phyloP scores from a whole-genome alignment of 2,797 vertebrate species.

The Tangara arthus region DNA sequence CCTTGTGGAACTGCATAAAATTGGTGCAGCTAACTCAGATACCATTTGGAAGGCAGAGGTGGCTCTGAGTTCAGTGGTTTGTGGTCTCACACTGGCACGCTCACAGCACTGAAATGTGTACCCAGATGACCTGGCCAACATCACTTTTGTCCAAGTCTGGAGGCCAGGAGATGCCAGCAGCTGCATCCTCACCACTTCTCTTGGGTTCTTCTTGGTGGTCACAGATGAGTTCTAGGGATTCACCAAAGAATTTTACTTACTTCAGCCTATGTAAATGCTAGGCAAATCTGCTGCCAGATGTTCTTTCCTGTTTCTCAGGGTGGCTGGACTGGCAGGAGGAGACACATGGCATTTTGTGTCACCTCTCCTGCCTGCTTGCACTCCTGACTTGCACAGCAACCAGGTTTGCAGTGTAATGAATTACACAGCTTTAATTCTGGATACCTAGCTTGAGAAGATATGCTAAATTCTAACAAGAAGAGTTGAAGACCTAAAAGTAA shows the following conservation, averaged over 20 bases:
- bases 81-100: background rate
- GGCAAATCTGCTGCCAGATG: background rate
- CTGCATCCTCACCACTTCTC: background rate
- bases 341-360: rapidly evolving
- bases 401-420: background rate
- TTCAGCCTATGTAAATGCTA: background rate
- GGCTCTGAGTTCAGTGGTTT: background rate
- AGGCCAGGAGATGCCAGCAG: background rate
- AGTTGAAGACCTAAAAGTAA: background rate
- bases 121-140: background rate
- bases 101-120: background rate
- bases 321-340: background rate
- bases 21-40: background rate
- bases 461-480: background rate
- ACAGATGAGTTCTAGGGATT: background rate
- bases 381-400: background rate
- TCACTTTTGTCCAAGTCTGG: background rate
- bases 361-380: background rate
- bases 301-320: background rate
- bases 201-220: background rate
- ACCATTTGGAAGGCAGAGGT: background rate
- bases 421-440: background rate
- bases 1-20: background rate
- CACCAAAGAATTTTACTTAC: background rate
- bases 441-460: background rate